phyloP scores from a whole-genome alignment of 2,797 vertebrate genomes.

The Prionace glauca region DNA sequence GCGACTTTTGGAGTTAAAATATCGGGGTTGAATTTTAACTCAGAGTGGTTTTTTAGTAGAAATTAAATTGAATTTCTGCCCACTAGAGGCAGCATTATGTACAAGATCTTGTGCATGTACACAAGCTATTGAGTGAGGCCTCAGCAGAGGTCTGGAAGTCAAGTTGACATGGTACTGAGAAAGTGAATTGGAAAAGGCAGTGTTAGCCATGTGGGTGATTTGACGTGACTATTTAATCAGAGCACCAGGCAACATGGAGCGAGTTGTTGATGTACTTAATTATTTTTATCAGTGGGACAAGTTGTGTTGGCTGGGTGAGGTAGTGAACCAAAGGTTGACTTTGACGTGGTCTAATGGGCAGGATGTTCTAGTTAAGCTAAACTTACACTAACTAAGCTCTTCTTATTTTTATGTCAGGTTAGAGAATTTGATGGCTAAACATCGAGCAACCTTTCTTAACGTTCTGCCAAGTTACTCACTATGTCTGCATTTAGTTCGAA shows the following conservation, averaged over 20 bases:
- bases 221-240: background rate
- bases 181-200: background rate
- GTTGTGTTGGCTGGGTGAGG: no score
- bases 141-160: background rate
- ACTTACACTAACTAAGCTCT: background rate
- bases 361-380: background rate
- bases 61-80: background rate
- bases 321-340: background rate
- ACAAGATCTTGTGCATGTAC: background rate
- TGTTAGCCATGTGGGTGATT: background rate
- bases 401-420: no score
- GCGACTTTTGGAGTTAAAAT: background rate
- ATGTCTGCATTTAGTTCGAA: background rate
- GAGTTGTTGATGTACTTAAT: background rate
- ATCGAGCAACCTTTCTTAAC: background rate
- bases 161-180: background rate
- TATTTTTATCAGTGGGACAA: no score
- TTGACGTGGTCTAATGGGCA: background rate
- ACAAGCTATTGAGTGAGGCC: background rate
- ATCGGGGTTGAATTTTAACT: background rate
- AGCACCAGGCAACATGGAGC: background rate
- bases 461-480: background rate
- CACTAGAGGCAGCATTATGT: background rate
- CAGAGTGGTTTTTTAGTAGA: background rate
- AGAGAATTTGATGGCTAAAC: background rate